Evolutionary conservation across 2,113 vertebrate genomes (phyloP), one percentile per base, ranked within the genome.

Genomic region (Alouatta palliata): DNA sequence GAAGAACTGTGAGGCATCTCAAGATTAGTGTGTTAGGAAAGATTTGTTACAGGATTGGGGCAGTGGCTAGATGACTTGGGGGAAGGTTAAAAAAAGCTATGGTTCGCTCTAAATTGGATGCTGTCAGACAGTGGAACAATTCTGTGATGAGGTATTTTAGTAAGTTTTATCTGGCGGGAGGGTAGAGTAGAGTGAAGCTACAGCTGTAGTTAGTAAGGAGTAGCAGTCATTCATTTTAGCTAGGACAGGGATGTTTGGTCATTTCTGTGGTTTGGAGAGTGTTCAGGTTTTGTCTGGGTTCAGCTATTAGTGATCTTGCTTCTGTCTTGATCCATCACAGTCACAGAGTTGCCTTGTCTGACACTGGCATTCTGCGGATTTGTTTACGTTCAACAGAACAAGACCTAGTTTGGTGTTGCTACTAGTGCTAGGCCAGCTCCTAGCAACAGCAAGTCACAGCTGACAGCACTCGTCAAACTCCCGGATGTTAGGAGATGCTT

Each of bases 281-380:
- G 21, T 77, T 92, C 12, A 12, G 47, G 49, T 77, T 92, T 90
- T 70, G 47, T 87, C 47, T 93, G 77, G 32, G 49, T 84, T 94
- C 49, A 91, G 37, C 54, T 64, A 80, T 80, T 93, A 54, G 25
- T 85, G 27, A 32, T 97, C 68, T 79, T 87, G 85, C 37, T 93
- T 95, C 87, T 81, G 70, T 80, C 56, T 95, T 77, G 52, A 68
- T 76, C 37, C 35, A 7, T 77, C 68, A 77, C 49, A 75, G 45
- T 89, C 30, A 23, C 32, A 49, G 94, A 84, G 56, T 66, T 80
- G 9, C 90, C 82, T 95, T 79, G 37, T 87, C 76, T 49, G 17
- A 54, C 90, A 71, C 20, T 92, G 56, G 76, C 81, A 56, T 94
- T 71, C 81, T 90, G 70, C 90, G 90, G 56, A 43, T 58, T 87